A percentile compares a stretch with the other conserved stretches of the same genome.
These are phyloP conservation scores for Acrobasis suavella DNA, from an alignment of 2,888 invertebrate genomes.

Conservation along the genomic window DNA sequence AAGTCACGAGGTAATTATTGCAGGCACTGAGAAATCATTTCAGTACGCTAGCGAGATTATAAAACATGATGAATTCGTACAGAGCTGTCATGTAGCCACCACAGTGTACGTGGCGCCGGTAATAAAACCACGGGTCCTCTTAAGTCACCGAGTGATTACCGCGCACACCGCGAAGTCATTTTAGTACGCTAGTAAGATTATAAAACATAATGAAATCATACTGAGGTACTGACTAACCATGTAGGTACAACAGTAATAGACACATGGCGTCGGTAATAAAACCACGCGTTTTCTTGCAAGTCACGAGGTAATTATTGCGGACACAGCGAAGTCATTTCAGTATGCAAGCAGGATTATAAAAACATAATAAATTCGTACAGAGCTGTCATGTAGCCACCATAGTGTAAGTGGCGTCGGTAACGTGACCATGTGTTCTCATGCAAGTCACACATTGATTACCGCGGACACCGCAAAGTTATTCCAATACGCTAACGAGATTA, in stretches of 20 bases:
- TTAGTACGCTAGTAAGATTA: background rate
- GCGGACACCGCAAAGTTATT: background rate
- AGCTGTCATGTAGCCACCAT: too few species aligned
- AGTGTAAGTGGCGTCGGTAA: too few species aligned
- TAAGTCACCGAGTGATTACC: background rate
- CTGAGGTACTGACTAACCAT: background rate
- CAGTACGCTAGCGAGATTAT: constrained; percentile 37
- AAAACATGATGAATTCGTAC: too few species aligned
- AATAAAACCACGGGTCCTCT: background rate
- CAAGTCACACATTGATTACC: background rate
- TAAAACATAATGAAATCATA: background rate
- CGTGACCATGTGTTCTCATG: background rate
- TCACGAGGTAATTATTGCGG: constrained; percentile 78
- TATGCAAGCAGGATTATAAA: constrained; percentile 24
- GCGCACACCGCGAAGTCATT: background rate
- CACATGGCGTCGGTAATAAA: constrained; percentile 61
- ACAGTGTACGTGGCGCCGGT: too few species aligned
- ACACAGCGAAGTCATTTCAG: constrained; percentile 59
- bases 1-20: constrained; percentile 80
- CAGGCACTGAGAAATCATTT: constrained; percentile 57
- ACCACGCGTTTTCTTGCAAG: constrained; percentile 76
- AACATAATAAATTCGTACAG: too few species aligned
- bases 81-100: too few species aligned
- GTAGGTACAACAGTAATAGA: constrained; percentile 20
- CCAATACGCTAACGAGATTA: background rate